A percentile compares a stretch with the other conserved stretches of the same genome.
Evolutionary conservation across 2,888 invertebrate genomes (phyloP).

Genomic region (Hyposoter didymator): DNA sequence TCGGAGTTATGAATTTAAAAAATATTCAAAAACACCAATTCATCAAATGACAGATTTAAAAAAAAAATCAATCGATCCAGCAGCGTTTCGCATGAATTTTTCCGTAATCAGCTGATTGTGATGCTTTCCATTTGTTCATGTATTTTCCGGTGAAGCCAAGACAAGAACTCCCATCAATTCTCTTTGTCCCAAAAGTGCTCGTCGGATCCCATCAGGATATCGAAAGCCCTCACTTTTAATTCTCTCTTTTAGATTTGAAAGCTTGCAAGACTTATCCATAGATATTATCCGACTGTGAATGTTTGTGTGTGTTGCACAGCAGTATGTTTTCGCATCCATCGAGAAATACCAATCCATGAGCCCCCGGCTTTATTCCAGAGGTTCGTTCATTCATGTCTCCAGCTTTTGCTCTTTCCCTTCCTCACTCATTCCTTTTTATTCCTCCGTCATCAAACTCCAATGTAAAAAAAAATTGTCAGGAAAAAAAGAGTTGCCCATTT

Average conservation of each 20-base stretch:
- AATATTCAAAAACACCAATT: background rate
- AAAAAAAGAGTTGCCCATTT: too few relatives aligned
- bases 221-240: conserved; percentile 51
- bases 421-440: conserved; percentile 49
- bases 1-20: background rate
- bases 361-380: conserved; percentile 60
- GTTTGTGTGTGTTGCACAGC: background rate
- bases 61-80: background rate
- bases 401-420: conserved; percentile 20
- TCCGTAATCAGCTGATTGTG: background rate
- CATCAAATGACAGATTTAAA: too few relatives aligned
- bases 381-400: conserved; percentile 21
- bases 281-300: background rate
- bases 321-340: conserved; percentile 59
- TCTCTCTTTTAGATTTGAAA: conserved; percentile 50
- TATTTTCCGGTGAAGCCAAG: conserved; percentile 25
- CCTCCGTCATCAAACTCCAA: conserved; percentile 59
- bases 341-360: conserved; percentile 67
- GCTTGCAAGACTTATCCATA: conserved; percentile 40
- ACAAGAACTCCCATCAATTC: conserved; percentile 52
- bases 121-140: conserved; percentile 13
- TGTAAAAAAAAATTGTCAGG: too few relatives aligned
- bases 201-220: conserved; percentile 53
- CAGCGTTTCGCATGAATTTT: too few relatives aligned
- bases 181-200: conserved; percentile 51